A percentile compares a stretch with the other conserved stretches of the same genome.
Evolutionary conservation across 2,888 invertebrate species (phyloP).

Genomic region (Athrips mouffetella): DNA sequence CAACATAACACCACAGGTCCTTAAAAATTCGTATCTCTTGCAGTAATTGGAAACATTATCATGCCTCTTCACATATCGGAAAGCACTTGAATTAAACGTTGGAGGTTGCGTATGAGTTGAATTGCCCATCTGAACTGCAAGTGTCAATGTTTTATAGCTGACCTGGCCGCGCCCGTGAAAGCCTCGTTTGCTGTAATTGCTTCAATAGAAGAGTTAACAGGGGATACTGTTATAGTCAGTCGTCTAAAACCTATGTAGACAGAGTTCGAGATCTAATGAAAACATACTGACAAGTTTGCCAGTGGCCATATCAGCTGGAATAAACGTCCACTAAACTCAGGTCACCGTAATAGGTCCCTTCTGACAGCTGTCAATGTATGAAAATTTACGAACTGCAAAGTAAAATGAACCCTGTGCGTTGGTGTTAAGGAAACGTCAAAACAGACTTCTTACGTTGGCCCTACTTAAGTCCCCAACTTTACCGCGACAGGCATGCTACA

Average conservation of each 20-base stretch:
- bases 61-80: conserved; percentile 2
- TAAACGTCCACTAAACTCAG: no score
- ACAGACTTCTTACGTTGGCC: no score
- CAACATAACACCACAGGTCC: neutral
- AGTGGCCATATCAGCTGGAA: neutral
- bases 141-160: conserved; percentile 21
- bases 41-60: conserved; percentile 1
- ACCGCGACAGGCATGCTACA: no score
- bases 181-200: conserved; percentile 25
- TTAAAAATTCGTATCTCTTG: neutral
- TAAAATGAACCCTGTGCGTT: no score
- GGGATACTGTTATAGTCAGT: neutral
- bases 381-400: no score
- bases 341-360: no score
- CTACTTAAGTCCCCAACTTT: neutral
- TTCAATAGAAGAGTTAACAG: neutral
- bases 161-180: conserved; percentile 19
- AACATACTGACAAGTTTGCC: neutral
- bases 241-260: no score
- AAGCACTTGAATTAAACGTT: neutral
- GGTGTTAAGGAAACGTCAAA: no score
- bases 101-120: no score
- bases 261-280: no score
- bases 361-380: no score
- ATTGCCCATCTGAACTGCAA: neutral